A percentile compares a stretch with the other conserved stretches of the same genome.
Evolutionary conservation across 2,797 vertebrate species (phyloP).

Genomic region (Semaprochilodus insignis): DNA sequence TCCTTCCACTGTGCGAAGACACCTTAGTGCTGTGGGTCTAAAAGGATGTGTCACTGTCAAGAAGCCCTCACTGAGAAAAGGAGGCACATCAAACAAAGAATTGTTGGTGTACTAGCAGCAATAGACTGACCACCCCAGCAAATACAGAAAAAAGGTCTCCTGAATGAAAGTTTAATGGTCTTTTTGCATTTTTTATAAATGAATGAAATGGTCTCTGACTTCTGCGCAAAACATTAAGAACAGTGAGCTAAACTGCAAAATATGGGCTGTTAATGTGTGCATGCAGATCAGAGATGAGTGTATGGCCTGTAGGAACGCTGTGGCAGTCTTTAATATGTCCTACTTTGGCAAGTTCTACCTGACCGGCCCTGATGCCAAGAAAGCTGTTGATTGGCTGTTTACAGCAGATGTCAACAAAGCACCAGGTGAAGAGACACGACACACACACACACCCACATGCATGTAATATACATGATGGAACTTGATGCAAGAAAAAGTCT

Average conservation of each 20-base stretch:
- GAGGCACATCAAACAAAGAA: too few relatives aligned
- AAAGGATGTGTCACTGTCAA: too few relatives aligned
- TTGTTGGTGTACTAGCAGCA: too few relatives aligned
- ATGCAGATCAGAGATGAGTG: slow-evolving; percentile 90
- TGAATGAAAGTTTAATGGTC: too few relatives aligned
- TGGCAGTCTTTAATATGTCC: slow-evolving; percentile 95
- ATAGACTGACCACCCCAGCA: too few relatives aligned
- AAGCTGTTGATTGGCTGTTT: slow-evolving; percentile 94
- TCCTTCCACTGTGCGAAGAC: too few relatives aligned
- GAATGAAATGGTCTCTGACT: too few relatives aligned
- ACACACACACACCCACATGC: not conserved
- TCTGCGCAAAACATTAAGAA: not conserved
- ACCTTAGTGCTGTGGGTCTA: too few relatives aligned
- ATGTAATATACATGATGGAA: not conserved
- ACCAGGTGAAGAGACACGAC: slow-evolving; percentile 81
- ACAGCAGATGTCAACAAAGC: slow-evolving; percentile 89
- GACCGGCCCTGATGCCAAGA: slow-evolving; percentile 87
- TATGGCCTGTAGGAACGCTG: slow-evolving; percentile 85
- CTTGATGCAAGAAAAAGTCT: not conserved
- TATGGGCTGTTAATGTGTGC: slow-evolving; percentile 28
- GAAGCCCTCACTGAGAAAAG: too few relatives aligned
- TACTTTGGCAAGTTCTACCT: slow-evolving; percentile 99
- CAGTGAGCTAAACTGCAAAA: not conserved
- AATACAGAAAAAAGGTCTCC: too few relatives aligned
- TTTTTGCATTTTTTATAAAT: too few relatives aligned